A percentile compares a stretch with the other conserved stretches of the same genome.
phyloP scores from a whole-genome alignment of 2,797 vertebrate genomes.

The Gymnocypris eckloni region DNA sequence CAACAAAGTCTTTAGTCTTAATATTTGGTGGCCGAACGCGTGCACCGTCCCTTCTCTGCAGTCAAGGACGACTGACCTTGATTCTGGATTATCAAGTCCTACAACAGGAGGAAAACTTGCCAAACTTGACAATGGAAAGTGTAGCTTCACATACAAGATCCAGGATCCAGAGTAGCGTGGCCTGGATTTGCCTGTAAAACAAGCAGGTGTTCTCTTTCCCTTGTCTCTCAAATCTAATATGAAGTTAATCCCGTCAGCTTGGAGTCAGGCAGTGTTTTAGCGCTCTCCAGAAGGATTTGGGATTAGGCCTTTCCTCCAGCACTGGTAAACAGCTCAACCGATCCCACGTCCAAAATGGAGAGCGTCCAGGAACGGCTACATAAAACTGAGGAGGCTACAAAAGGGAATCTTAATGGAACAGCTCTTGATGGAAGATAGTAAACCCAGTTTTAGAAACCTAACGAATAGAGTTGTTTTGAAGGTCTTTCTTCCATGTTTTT shows the following conservation, averaged over 20 bases:
- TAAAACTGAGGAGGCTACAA: slow-evolving; percentile 17
- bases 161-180: slow-evolving; percentile 39
- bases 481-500: slow-evolving; percentile 27
- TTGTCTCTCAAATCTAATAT: slow-evolving; percentile 70
- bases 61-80: slow-evolving; percentile 19
- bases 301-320: slow-evolving; percentile 55
- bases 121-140: slow-evolving; percentile 22
- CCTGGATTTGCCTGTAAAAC: slow-evolving; percentile 56
- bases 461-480: slow-evolving; percentile 5
- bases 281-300: slow-evolving; percentile 61
- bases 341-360: slow-evolving; percentile 38
- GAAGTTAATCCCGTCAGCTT: slow-evolving; percentile 75
- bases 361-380: slow-evolving; percentile 24
- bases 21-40: not conserved
- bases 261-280: slow-evolving; percentile 64
- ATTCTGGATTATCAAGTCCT: slow-evolving; percentile 34
- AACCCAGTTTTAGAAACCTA: slow-evolving; percentile 19
- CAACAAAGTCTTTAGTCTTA: slow-evolving; percentile 8
- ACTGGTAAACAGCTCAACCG: slow-evolving; percentile 43
- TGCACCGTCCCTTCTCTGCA: slow-evolving; percentile 29
- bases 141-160: slow-evolving; percentile 35
- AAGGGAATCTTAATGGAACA: not conserved
- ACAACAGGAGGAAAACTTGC: slow-evolving; percentile 7
- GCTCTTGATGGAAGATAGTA: slow-evolving; percentile 23
- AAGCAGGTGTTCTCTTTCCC: slow-evolving; percentile 64